Conservation (phyloP, 2,888 invertebrate species). For the Lithosia quadra region DNA sequence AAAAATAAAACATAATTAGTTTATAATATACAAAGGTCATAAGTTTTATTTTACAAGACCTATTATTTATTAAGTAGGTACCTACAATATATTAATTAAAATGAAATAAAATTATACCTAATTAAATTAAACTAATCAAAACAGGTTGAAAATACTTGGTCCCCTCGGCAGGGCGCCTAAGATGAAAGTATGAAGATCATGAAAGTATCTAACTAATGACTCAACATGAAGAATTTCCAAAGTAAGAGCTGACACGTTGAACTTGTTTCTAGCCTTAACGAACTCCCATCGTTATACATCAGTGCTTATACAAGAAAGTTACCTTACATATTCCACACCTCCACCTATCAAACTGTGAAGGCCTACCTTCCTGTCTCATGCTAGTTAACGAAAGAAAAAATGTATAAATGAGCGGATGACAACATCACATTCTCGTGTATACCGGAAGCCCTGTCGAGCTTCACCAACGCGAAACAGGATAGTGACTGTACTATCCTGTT, state of each 20-base stretch:
- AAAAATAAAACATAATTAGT: too few relatives aligned
- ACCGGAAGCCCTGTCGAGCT: too few relatives aligned
- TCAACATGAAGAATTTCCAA: neutral
- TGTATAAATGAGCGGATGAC: neutral
- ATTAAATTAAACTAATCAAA: too few relatives aligned
- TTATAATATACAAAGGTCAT: too few relatives aligned
- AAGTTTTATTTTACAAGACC: too few relatives aligned
- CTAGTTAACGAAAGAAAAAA: slow-evolving; percentile 4
- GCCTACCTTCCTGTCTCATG: slow-evolving; percentile 37
- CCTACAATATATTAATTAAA: too few relatives aligned
- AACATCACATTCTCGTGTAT: neutral
- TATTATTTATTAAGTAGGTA: too few relatives aligned
- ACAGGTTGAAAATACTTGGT: too few relatives aligned
- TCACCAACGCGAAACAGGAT: too few relatives aligned
- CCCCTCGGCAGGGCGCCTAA: too few relatives aligned
- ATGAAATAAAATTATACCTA: too few relatives aligned
- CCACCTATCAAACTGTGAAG: slow-evolving; percentile 57
- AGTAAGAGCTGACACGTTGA: slow-evolving; percentile 43
- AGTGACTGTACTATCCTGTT: too few relatives aligned
- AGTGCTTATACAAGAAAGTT: slow-evolving; percentile 31
- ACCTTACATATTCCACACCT: slow-evolving; percentile 30
- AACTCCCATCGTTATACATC: neutral
- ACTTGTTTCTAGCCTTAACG: slow-evolving; percentile 36
- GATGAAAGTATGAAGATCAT: neutral
- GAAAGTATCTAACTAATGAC: neutral